A percentile compares a stretch with the other conserved stretches of the same genome.
Evolutionary conservation across 1,140 invertebrate genomes (phyloP).

Genomic region (Drosophila auraria): DNA sequence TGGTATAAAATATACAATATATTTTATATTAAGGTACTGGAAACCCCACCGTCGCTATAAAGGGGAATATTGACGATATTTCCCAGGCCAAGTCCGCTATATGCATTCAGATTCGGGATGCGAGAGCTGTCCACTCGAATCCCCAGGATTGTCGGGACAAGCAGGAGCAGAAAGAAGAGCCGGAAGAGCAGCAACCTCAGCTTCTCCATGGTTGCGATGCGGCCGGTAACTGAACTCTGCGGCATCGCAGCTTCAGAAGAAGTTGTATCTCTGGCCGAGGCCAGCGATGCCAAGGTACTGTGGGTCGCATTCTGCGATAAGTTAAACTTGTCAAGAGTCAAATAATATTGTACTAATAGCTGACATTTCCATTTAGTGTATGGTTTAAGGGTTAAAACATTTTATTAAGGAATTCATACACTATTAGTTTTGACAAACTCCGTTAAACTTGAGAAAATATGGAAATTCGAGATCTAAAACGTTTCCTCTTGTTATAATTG

Average conservation of each 20-base stretch:
- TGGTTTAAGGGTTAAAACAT: too few relatives aligned
- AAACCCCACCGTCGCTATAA: slow-evolving; percentile 63
- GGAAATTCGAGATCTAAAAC: too few relatives aligned
- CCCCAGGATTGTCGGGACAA: neutral
- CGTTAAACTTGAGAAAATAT: too few relatives aligned
- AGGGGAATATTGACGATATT: slow-evolving; percentile 62
- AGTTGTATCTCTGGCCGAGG: slow-evolving; percentile 25
- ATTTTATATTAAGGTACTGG: too few relatives aligned
- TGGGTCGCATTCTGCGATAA: slow-evolving; percentile 10
- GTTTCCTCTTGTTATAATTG: too few relatives aligned
- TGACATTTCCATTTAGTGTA: too few relatives aligned
- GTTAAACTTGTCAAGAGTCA: too few relatives aligned
- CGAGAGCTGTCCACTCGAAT: neutral
- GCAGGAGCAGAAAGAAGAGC: slow-evolving; percentile 10
- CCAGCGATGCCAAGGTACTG: slow-evolving; percentile 42
- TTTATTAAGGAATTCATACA: too few relatives aligned
- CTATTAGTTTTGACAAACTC: too few relatives aligned
- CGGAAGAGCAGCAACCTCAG: slow-evolving; percentile 9
- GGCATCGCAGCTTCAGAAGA: slow-evolving; percentile 26
- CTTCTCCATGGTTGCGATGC: slow-evolving; percentile 27
- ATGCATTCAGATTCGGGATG: slow-evolving; percentile 13
- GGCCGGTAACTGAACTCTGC: slow-evolving; percentile 40
- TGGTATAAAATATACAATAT: neutral
- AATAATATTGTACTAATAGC: too few relatives aligned
- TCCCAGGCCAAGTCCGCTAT: slow-evolving; percentile 55